A percentile compares a stretch with the other conserved stretches of the same genome.
These are phyloP conservation scores for Hiodon tergisus DNA, from an alignment of 2,113 vertebrate genomes.

Conservation along the genomic window DNA sequence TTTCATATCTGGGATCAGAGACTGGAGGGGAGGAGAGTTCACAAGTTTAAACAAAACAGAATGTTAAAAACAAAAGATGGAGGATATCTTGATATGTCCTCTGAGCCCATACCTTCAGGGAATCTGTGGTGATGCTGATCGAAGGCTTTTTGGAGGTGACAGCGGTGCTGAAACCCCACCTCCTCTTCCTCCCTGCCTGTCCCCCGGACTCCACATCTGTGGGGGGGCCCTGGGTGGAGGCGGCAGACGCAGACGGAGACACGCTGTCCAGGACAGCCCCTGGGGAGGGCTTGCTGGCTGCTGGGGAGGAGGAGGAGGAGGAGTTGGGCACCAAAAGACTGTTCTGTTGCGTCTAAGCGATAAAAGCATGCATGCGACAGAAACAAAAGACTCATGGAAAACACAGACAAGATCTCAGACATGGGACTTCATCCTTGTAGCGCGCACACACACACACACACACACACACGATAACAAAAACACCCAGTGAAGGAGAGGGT, in stretches of 20 bases:
- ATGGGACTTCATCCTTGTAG: too few relatives aligned
- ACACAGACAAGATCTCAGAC: too few relatives aligned
- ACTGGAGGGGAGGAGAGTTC: slow-evolving; percentile 48
- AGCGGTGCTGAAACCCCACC: slow-evolving; percentile 83
- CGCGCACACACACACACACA: not conserved
- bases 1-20: slow-evolving; percentile 83
- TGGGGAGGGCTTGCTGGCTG: slow-evolving; percentile 57
- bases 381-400: not conserved
- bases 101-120: slow-evolving; percentile 71
- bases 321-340: not conserved
- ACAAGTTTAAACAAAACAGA: not conserved
- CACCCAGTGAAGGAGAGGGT: too few relatives aligned
- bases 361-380: not conserved
- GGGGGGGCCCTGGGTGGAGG: slow-evolving; percentile 38
- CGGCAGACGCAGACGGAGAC: not conserved
- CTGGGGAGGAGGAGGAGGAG: slow-evolving; percentile 24
- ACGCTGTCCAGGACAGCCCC: slow-evolving; percentile 28
- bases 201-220: slow-evolving; percentile 64
- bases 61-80: not conserved
- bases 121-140: slow-evolving; percentile 88
- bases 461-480: not conserved
- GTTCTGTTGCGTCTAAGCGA: too few relatives aligned
- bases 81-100: not conserved
- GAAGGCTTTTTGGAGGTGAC: slow-evolving; percentile 83
- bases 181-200: slow-evolving; percentile 71